Base-by-base conservation (phyloP, 2,113 vertebrate species). In the Ibidorhyncha struthersii region DNA sequence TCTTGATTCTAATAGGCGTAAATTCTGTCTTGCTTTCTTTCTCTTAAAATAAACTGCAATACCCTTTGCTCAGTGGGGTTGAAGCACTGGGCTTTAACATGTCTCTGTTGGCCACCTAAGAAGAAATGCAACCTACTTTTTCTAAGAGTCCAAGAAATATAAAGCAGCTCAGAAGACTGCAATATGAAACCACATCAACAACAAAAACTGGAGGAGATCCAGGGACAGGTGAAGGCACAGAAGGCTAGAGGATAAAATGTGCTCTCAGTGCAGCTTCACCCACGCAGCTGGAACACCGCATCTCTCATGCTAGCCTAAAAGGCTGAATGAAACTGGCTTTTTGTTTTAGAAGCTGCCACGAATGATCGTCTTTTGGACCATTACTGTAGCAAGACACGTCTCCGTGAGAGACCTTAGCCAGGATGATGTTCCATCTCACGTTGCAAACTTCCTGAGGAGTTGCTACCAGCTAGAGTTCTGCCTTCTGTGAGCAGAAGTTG, bases 261-360 rank as follows among this genome's bases (percentile, higher is more conserved):
- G 17, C 14, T 32, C 6, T 1, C 0, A 5, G 16, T 8, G 29
- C 76, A 82, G 71, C 53, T 76, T 76, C 71, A 23, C 38, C 27
- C 12, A 16, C 0, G 1, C 74, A 82, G 56, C 63, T 29, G 34
- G 19, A 47, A n/a, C 0, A 0, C 45, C 22, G 14, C 38, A 41
- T 29, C 43, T 17, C 21, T 27, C 50, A 27, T 0, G 27, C 14
- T 22, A 63, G 20, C 27, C 61, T 40, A 21, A 21, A 59, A 67
- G 36, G 26, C 30, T 50, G 36, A 50, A 38, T 11, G 50, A 52
- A 85, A 87, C 0, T 30, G 27, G 17, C 43, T 82, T 52, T 91
- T 52, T 80, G 52, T 19, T 78, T 47, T 2, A 45, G 61, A 43
- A 49, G n/a, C 69, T 62, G 86, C 62, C 63, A 40, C 3, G 7